Evolutionary conservation across 2,888 invertebrate genomes (phyloP).

Genomic region (Sipunculus nudus): DNA sequence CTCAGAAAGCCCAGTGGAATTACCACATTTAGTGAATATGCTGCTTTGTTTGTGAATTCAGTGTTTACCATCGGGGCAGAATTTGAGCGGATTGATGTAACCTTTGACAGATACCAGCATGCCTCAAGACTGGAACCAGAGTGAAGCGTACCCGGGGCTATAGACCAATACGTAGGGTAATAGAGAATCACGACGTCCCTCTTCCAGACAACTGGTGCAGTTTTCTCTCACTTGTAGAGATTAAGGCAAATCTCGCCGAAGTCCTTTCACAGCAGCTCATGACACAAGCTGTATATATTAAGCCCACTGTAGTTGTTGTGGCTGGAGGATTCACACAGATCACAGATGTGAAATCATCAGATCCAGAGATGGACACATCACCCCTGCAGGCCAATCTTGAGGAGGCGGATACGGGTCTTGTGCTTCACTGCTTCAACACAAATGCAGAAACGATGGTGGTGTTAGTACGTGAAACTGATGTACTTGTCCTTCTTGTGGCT

Average conservation of each 20-base stretch:
- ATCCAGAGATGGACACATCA: constrained; percentile 1
- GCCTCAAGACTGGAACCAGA: not conserved
- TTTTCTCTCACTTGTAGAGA: not conserved
- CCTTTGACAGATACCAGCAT: constrained; percentile 3
- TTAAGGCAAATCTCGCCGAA: not conserved
- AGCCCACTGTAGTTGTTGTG: constrained; percentile 13
- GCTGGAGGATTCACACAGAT: constrained; percentile 12
- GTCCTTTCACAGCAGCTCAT: not conserved
- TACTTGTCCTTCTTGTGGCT: constrained; percentile 3
- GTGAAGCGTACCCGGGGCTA: not conserved
- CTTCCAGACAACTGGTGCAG: not conserved
- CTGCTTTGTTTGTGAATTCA: not conserved
- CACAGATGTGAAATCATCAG: constrained; percentile 14
- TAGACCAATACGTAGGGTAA: not conserved
- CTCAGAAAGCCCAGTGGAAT: not conserved
- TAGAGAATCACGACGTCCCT: not conserved
- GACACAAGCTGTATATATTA: constrained; percentile 2
- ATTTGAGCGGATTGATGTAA: constrained; percentile 4
- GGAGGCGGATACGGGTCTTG: constrained; percentile 5
- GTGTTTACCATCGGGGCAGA: not conserved
- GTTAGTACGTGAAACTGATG: constrained; percentile 5
- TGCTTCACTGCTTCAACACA: constrained; percentile 2
- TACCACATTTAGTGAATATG: not conserved
- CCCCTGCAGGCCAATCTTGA: not conserved
- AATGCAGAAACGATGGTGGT: constrained; percentile 6